A percentile compares a stretch with the other conserved stretches of the same genome.
These are phyloP conservation scores for Cerceris ruficornis DNA, from an alignment of 2,888 invertebrate species.

Conservation along the genomic window DNA sequence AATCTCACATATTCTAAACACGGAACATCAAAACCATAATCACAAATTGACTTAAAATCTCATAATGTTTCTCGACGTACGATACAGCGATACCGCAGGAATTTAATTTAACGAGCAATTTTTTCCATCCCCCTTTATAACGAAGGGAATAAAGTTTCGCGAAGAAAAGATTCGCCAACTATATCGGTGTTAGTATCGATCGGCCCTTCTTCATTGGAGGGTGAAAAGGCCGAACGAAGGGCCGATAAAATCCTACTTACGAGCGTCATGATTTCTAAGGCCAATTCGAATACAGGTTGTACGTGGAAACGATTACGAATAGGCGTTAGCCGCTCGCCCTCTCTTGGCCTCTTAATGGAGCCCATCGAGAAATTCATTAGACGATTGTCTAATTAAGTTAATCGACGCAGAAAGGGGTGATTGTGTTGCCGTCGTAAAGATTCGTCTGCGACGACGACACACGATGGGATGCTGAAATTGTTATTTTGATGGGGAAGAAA, in stretches of 20 bases:
- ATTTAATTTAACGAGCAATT: constrained; percentile 53
- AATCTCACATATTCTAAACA: no score
- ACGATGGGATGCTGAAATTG: constrained; percentile 59
- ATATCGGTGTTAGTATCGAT: constrained; percentile 37
- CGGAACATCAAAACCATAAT: no score
- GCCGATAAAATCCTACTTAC: constrained; percentile 55
- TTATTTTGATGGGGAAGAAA: constrained; percentile 50
- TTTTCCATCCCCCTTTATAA: constrained; percentile 38
- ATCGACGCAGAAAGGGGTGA: constrained; percentile 68
- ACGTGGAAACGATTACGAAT: constrained; percentile 55
- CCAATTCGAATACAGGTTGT: constrained; percentile 43
- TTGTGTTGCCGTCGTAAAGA: constrained; percentile 46
- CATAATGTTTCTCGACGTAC: constrained; percentile 14
- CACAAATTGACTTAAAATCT: no score
- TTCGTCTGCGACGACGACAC: constrained; percentile 58
- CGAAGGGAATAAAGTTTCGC: constrained; percentile 47
- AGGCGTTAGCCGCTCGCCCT: constrained; percentile 45
- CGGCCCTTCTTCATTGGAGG: background rate
- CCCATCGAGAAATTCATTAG: constrained; percentile 74
- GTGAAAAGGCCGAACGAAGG: constrained; percentile 22
- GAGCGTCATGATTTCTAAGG: constrained; percentile 43
- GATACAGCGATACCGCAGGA: constrained; percentile 23
- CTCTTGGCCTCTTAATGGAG: constrained; percentile 52
- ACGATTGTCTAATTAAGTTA: constrained; percentile 79
- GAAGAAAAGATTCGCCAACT: constrained; percentile 35